phyloP scores from a whole-genome alignment of 2,113 vertebrate genomes.

The Peromyscus maniculatus region DNA sequence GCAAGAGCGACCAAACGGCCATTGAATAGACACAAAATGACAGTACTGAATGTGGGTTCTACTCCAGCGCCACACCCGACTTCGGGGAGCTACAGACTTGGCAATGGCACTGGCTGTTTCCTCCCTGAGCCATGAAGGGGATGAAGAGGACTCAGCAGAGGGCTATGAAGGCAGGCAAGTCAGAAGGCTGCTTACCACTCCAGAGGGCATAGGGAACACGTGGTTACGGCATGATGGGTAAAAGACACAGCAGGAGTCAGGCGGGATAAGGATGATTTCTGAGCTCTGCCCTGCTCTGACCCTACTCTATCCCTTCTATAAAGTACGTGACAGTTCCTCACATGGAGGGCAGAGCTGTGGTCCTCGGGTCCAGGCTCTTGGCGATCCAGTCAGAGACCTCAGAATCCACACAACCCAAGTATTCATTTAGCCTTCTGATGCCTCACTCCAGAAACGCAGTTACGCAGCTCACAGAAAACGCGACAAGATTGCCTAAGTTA shows the following conservation, averaged over 20 bases:
- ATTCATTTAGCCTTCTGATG: background rate
- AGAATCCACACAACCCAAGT: background rate
- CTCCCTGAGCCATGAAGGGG: background rate
- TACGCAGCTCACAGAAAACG: background rate
- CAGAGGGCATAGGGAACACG: too few species aligned
- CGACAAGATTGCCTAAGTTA: background rate
- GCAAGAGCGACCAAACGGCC: background rate
- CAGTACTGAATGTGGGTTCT: background rate
- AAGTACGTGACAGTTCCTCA: background rate
- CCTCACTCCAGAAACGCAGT: background rate
- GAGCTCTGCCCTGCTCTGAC: background rate
- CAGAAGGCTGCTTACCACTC: accelerated
- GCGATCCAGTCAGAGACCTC: background rate
- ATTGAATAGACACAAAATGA: background rate
- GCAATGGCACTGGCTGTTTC: background rate
- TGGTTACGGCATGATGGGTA: background rate
- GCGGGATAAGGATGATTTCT: background rate
- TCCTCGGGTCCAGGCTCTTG: background rate
- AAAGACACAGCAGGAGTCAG: background rate
- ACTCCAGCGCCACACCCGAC: background rate
- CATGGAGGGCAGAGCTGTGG: background rate
- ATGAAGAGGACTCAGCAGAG: background rate
- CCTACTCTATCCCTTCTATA: background rate
- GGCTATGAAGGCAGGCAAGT: background rate
- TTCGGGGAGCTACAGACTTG: background rate